Base-by-base conservation (phyloP, 2,113 vertebrate genomes). In the Anser cygnoides region DNA sequence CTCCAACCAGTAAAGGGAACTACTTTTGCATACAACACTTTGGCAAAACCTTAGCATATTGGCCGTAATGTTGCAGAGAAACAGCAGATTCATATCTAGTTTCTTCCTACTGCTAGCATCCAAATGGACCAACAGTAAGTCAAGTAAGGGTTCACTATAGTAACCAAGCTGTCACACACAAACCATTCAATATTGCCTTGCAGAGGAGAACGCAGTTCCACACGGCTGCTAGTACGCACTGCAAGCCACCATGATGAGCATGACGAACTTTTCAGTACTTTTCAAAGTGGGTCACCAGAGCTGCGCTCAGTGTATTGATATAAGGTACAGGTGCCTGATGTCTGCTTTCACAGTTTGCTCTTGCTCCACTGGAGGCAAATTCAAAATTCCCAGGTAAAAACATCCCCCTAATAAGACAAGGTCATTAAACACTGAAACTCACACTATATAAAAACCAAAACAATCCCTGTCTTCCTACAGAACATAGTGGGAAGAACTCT, bases 291-390 rank as follows among this genome's bases (percentile, higher is more conserved):
- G 50, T 20, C 57, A 23, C 7, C 67, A 85, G 54, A 80, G 8
- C 54, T 23, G 1, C 0, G 3, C 10, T 10, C 43, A 50, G 12
- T 3, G 33, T 0, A 5, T 35, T 11, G 43, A 2, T 21, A 8
- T 3, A 73, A 10, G 21, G 50, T 4, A 28, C 74, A 46, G 79
- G 55, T 14, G 26, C 57, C 15, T 10, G 11, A 46, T 11, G 23
- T 2, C 55, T 61, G 37, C 55, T 84, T 52, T 49, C 26, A 35
- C 4, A 6, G 52, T 43, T 68, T 70, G 6, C 66, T 37, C 55
- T 41, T 43, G 11, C 44, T 77, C 26, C 37, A 83, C 22, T 9
- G 0, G 0, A 75, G 33, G 3, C 46, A 58, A 91, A 71, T 13
- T 35, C 44, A 21, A 17, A 66, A 44, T 26, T 70, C 18, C 63